Base-by-base conservation (phyloP, 92 coral and sea anemone genomes). In the Desmophyllum pertusum region DNA sequence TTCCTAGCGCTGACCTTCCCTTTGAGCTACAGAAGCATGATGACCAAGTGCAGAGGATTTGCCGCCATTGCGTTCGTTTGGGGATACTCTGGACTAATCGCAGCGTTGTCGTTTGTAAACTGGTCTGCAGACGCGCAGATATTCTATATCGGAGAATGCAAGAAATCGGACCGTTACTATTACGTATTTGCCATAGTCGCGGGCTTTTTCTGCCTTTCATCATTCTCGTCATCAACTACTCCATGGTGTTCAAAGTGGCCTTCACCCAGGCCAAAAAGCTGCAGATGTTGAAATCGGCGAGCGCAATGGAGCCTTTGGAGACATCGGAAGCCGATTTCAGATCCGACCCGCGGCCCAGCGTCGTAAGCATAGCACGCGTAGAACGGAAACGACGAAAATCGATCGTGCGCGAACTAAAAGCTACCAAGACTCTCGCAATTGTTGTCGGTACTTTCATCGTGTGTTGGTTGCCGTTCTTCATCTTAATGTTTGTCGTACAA, bases 341-440 rank as follows among this genome's bases (percentile, higher is more conserved):
- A 43, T 67, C 39, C 50, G 84, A 82, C 8, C 29, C 84, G 25
- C 80, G 93, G 6, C 92, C 91, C 0, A 97, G 98, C 50, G 91
- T 88, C 17, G 86, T 78, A 3, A 92, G 96, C 74, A 83, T 93
- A 29, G 95, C 90, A 15, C 87, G 93, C 27, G 91, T 90, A 14
- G 93, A 95, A 19, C 92, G 98, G 11, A 78, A 89, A 41, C 73
- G 87, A 23, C 80, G 98, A 61, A 94, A 92, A 64, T 94, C 98
- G 9, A 88, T 97, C 75, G 73, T 97, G 51, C 97, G 99, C 51
- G 99, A 97, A 70, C 88, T 97, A 0, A 97, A 97, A 82, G 99
- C 99, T 45, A 97, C 99, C 23, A 97, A 97, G 68, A 97, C 99
- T 0, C 78, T 97, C 19, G 98, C 98, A 19, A 93, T 97, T 27